These are phyloP conservation scores for Labeo rohita DNA, from an alignment of 2,113 vertebrate genomes.

Conservation along the genomic window DNA sequence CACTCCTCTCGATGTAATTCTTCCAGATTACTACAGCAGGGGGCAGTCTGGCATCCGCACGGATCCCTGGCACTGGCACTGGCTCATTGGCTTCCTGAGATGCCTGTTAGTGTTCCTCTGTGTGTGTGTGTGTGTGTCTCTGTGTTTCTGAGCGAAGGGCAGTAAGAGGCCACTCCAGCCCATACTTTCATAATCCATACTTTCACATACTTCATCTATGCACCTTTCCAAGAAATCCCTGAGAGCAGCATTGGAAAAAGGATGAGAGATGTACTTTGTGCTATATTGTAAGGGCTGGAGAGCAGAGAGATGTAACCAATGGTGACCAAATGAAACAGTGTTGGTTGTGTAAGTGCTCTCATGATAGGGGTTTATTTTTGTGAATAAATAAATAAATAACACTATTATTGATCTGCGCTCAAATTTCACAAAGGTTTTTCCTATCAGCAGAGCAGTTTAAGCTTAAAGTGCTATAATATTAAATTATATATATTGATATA, in stretches of 20 bases:
- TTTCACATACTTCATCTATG: slow-evolving; percentile 34
- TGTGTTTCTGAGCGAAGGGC: slow-evolving; percentile 14
- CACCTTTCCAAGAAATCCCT: slow-evolving; percentile 45
- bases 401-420: background rate
- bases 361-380: background rate
- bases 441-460: background rate
- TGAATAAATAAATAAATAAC: background rate
- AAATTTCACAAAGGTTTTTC: background rate
- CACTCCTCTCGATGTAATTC: slow-evolving; percentile 53
- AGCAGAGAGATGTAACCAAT: slow-evolving; percentile 14
- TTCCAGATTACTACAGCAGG: slow-evolving; percentile 62
- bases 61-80: slow-evolving; percentile 45
- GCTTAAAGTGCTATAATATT: too few relatives aligned
- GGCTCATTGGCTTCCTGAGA: slow-evolving; percentile 59
- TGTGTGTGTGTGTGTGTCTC: slow-evolving; percentile 37
- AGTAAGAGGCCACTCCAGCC: slow-evolving; percentile 40
- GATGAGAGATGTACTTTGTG: slow-evolving; percentile 21
- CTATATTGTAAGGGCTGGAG: slow-evolving; percentile 44
- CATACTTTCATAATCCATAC: slow-evolving; percentile 4
- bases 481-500: too few relatives aligned
- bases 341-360: background rate
- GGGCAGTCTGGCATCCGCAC: slow-evolving; percentile 65
- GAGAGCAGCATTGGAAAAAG: slow-evolving; percentile 27
- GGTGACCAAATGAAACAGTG: slow-evolving; percentile 11
- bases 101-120: slow-evolving; percentile 37